A percentile compares a stretch with the other conserved stretches of the same genome.
phyloP scores from a whole-genome alignment of 2,888 invertebrate genomes.

The Sminthurinus aureus region DNA sequence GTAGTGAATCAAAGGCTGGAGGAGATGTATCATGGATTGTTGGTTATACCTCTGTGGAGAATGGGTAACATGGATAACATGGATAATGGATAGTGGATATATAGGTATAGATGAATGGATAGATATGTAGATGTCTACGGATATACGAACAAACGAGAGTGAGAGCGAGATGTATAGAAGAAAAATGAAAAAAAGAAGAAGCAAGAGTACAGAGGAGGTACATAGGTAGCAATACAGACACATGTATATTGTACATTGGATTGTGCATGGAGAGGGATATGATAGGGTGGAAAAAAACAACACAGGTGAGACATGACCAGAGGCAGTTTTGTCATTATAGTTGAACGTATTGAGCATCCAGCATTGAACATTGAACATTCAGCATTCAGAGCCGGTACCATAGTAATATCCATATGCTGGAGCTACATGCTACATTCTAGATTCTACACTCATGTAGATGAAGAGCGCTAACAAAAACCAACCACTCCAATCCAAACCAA shows the following conservation, averaged over 20 bases:
- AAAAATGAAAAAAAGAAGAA: neutral
- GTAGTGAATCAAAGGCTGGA: too few species aligned
- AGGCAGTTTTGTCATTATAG: slow-evolving; percentile 7
- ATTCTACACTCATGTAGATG: too few species aligned
- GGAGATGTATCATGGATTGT: too few species aligned
- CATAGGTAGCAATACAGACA: neutral
- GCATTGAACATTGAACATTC: too few species aligned
- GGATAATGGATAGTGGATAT: neutral
- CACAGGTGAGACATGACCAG: slow-evolving; percentile 11
- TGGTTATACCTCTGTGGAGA: too few species aligned
- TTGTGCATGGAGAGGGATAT: neutral
- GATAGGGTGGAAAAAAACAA: slow-evolving; percentile 1
- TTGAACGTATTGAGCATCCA: neutral
- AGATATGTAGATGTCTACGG: neutral
- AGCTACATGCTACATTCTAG: too few species aligned
- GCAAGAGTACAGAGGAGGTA: too few species aligned
- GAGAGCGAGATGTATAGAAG: neutral
- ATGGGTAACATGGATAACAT: too few species aligned
- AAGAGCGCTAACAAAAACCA: too few species aligned
- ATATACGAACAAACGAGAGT: neutral
- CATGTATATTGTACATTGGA: neutral
- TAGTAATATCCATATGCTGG: too few species aligned
- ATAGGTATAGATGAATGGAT: neutral
- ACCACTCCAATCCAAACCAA: neutral
- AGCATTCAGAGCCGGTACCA: too few species aligned